phyloP scores from a whole-genome alignment of 2,797 vertebrate genomes.

The Poecilia picta region DNA sequence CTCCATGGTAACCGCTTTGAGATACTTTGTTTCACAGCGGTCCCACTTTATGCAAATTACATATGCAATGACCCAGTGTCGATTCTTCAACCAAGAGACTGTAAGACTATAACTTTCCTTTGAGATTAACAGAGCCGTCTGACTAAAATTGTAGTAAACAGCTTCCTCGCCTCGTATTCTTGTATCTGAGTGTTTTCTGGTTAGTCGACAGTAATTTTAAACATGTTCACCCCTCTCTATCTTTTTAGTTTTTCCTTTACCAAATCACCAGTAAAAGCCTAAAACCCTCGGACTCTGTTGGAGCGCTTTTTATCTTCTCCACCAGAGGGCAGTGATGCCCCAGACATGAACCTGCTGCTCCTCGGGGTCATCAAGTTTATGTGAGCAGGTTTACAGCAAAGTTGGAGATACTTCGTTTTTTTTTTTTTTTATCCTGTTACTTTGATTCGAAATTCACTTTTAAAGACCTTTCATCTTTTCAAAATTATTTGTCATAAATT shows the following conservation, averaged over 20 bases:
- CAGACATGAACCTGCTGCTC: conserved; percentile 26
- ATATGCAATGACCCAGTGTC: neutral
- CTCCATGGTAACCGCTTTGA: neutral
- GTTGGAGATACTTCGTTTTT: conserved; percentile 30
- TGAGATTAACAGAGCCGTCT: neutral
- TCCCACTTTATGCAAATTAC: neutral
- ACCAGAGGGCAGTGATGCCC: conserved; percentile 76
- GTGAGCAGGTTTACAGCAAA: conserved; percentile 42
- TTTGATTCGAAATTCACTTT: conserved; percentile 9
- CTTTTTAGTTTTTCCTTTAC: neutral
- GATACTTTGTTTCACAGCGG: neutral
- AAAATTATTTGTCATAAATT: conserved; percentile 14
- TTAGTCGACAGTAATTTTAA: neutral
- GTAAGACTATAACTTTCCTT: neutral
- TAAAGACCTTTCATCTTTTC: neutral
- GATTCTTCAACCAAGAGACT: neutral
- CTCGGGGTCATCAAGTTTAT: conserved; percentile 62
- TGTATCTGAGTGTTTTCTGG: neutral
- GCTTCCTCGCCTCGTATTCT: neutral
- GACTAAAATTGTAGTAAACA: neutral
- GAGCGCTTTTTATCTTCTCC: conserved; percentile 39
- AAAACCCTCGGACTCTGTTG: neutral
- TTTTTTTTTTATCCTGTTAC: neutral
- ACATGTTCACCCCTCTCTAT: neutral
- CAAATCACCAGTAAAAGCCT: neutral